A percentile compares a stretch with the other conserved stretches of the same genome.
Conservation (phyloP, 2,888 invertebrate species). For the Cerastis rubricosa region DNA sequence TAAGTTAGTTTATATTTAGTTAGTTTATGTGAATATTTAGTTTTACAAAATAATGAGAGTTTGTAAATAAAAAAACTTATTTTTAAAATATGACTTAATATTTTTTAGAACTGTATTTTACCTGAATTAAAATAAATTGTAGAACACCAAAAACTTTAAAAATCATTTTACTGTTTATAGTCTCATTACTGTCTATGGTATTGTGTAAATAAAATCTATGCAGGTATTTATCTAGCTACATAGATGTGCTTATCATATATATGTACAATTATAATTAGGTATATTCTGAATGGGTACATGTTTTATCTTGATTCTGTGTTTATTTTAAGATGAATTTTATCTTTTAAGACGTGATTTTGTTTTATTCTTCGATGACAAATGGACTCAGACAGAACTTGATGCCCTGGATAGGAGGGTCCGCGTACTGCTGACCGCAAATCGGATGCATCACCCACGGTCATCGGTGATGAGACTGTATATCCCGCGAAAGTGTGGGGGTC, state of each 20-base stretch:
- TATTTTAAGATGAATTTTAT: not conserved
- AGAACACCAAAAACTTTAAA: slow-evolving; percentile 28
- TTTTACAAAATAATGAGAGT: too few relatives aligned
- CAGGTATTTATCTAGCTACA: not conserved
- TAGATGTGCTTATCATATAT: slow-evolving; percentile 29
- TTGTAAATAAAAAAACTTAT: too few relatives aligned
- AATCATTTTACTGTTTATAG: slow-evolving; percentile 29
- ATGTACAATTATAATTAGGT: not conserved
- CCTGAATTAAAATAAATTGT: slow-evolving; percentile 42
- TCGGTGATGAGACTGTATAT: too few relatives aligned
- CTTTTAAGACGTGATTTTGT: slow-evolving; percentile 30
- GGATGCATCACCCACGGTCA: too few relatives aligned
- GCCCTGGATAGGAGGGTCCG: too few relatives aligned
- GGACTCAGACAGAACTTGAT: too few relatives aligned
- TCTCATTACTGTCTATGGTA: slow-evolving; percentile 13
- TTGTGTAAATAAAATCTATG: slow-evolving; percentile 20
- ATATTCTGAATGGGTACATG: not conserved
- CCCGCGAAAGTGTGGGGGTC: too few relatives aligned
- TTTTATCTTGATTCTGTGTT: slow-evolving; percentile 23
- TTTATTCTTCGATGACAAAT: not conserved
- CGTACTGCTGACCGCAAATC: too few relatives aligned
- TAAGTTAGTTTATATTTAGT: too few relatives aligned
- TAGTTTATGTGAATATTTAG: too few relatives aligned
- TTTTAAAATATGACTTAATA: not conserved
- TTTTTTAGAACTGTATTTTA: not conserved